A percentile compares a stretch with the other conserved stretches of the same genome.
These are phyloP conservation scores for Deroplatys truncata DNA, from an alignment of 2,888 invertebrate species.

Conservation along the genomic window DNA sequence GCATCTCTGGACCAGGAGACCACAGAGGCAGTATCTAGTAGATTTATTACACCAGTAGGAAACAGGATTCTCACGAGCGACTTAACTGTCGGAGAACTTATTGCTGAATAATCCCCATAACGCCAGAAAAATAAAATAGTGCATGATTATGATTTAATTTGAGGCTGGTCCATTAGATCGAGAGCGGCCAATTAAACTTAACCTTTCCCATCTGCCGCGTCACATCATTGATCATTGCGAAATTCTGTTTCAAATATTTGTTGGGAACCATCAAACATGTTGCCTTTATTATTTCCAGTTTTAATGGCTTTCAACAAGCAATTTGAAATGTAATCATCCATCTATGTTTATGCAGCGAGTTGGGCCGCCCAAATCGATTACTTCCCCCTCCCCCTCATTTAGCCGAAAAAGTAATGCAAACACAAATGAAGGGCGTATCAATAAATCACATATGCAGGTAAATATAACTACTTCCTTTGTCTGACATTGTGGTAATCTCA, in stretches of 20 bases:
- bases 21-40: too few relatives aligned
- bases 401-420: background rate
- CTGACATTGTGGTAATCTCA: background rate
- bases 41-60: too few relatives aligned
- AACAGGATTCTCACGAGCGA: too few relatives aligned
- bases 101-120: background rate
- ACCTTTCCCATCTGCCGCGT: background rate
- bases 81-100: too few relatives aligned
- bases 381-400: background rate
- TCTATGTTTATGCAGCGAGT: background rate
- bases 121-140: background rate
- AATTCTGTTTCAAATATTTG: background rate
- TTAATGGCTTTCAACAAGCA: background rate
- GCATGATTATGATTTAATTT: background rate
- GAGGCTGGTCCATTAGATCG: background rate
- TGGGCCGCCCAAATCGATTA: background rate
- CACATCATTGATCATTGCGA: background rate
- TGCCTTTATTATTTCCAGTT: background rate
- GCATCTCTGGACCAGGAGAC: too few relatives aligned
- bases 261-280: background rate
- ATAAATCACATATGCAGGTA: background rate
- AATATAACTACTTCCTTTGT: background rate
- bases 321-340: background rate
- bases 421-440: background rate
- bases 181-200: background rate